Evolutionary conservation across 2,888 invertebrate species (phyloP).

Genomic region (Drosophila aldrichi): DNA sequence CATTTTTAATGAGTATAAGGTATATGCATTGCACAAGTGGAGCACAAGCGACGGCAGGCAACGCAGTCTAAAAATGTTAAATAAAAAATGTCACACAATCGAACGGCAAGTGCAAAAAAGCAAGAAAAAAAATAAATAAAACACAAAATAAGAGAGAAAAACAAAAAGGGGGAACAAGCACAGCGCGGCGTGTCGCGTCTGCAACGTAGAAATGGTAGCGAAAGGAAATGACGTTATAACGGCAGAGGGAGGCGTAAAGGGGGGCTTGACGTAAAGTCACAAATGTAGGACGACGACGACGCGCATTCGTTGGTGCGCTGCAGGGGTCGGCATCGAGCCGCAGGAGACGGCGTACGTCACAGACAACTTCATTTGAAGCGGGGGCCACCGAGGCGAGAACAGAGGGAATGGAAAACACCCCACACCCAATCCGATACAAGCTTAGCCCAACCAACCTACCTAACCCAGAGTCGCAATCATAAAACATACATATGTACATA

Average conservation of each 20-base stretch:
- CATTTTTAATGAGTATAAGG: constrained; percentile 14
- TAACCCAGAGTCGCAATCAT: background rate
- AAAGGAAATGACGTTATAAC: constrained; percentile 14
- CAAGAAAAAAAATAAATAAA: constrained; percentile 14
- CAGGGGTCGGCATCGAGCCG: constrained; percentile 53
- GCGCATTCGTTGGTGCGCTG: constrained; percentile 19
- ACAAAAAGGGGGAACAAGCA: background rate
- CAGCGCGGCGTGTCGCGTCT: background rate
- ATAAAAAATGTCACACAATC: constrained; percentile 66
- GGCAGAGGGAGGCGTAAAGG: too few relatives aligned
- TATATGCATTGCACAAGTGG: constrained; percentile 27
- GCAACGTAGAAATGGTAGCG: constrained; percentile 9
- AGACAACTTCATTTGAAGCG: constrained; percentile 72
- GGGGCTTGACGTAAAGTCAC: constrained; percentile 33
- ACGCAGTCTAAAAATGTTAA: constrained; percentile 37
- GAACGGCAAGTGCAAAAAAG: constrained; percentile 67
- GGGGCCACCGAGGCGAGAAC: background rate
- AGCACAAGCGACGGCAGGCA: constrained; percentile 17
- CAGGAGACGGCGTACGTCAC: constrained; percentile 61
- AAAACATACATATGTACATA: too few relatives aligned
- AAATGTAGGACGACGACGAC: constrained; percentile 46
- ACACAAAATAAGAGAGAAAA: background rate
- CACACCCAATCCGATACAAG: constrained; percentile 9
- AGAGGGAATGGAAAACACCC: background rate
- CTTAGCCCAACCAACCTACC: constrained; percentile 9